Evolutionary conservation across 2,888 invertebrate genomes (phyloP).

Genomic region (Yponomeuta sedellus): DNA sequence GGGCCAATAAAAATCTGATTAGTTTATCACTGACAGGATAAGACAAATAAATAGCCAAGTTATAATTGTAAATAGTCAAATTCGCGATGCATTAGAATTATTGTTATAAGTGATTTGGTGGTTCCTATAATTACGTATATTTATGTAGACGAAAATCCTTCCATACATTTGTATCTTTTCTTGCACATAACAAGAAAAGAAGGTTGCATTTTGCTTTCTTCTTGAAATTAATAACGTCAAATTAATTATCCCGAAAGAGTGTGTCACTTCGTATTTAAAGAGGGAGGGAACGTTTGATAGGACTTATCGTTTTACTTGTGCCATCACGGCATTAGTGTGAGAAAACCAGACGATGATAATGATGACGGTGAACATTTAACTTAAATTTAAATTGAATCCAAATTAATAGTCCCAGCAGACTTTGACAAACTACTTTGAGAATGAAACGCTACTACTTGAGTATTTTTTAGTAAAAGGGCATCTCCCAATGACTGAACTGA

Average conservation of each 20-base stretch:
- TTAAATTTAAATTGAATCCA: not conserved
- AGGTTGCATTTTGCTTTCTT: not conserved
- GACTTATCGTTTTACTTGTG: not conserved
- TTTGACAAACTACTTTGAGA: not conserved
- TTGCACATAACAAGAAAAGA: not conserved
- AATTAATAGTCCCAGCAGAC: not conserved
- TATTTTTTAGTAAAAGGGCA: not conserved
- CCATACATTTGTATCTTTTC: not conserved
- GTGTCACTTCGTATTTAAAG: not conserved
- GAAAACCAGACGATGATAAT: not conserved
- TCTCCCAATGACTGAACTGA: not conserved
- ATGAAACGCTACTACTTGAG: not conserved
- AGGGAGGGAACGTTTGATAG: not conserved
- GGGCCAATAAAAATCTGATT: no score
- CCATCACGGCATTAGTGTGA: not conserved
- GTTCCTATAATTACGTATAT: no score
- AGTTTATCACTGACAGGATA: no score
- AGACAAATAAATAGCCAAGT: no score
- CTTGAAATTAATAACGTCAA: not conserved
- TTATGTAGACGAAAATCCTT: not conserved
- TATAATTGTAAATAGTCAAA: no score
- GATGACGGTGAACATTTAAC: not conserved
- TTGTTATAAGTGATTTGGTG: no score
- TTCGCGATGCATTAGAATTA: no score
- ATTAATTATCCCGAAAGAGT: not conserved